Percentiles rank a stretch among this genome's conserved stretches.
These are phyloP conservation scores for Hystrix brachyura DNA, from an alignment of 2,113 vertebrate species.

Conservation along the genomic window DNA sequence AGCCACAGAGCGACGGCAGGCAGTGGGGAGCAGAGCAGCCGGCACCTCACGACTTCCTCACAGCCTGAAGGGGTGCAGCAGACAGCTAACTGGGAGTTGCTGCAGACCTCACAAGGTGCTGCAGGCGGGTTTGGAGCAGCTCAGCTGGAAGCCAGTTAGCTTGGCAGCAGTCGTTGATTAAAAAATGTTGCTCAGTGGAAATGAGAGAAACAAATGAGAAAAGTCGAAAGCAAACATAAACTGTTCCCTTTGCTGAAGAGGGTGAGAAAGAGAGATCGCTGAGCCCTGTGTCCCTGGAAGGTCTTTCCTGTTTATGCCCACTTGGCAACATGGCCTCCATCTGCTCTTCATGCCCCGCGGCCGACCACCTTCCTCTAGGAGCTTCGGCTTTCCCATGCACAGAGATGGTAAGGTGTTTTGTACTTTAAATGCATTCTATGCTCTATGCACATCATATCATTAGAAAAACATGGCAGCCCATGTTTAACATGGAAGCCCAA, in stretches of 20 bases:
- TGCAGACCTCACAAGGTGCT: not conserved
- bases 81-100: not conserved
- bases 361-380: not conserved
- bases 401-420: not conserved
- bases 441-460: not conserved
- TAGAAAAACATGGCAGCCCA: not conserved
- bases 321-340: not conserved
- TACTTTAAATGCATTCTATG: conserved; percentile 24
- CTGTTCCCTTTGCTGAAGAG: too few species aligned
- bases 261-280: too few species aligned
- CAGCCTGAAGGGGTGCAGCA: not conserved
- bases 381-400: not conserved
- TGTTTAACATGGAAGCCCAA: not conserved
- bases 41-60: not conserved
- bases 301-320: too few species aligned
- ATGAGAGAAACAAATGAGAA: not conserved
- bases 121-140: not conserved
- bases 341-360: not conserved
- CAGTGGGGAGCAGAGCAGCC: not conserved
- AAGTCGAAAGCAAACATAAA: not conserved
- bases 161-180: not conserved
- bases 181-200: not conserved
- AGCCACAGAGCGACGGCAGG: not conserved
- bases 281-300: too few species aligned
- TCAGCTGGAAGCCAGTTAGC: not conserved